phyloP scores from a whole-genome alignment of 2,113 vertebrate genomes.

The Psittacula cyanocephala region DNA sequence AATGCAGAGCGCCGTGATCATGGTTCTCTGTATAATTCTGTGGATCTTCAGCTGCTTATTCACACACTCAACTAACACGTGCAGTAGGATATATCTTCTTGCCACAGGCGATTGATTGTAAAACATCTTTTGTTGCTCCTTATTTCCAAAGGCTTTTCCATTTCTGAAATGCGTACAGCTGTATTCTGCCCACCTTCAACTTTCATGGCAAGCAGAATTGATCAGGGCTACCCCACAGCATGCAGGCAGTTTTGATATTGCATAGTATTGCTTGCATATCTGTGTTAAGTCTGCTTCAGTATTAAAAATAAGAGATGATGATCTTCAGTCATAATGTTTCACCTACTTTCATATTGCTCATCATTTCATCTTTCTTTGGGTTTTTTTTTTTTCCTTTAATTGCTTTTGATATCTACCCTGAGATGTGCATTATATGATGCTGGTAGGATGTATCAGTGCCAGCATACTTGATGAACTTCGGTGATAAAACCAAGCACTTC shows the following conservation, averaged over 20 bases:
- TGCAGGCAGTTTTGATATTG: background rate
- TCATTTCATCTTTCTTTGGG: background rate
- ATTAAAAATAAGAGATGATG: background rate
- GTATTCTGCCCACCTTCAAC: background rate
- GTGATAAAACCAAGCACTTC: background rate
- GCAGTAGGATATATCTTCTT: background rate
- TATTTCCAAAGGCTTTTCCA: background rate
- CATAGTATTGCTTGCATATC: background rate
- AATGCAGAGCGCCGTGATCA: background rate
- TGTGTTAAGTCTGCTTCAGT: background rate
- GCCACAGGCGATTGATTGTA: rapidly evolving
- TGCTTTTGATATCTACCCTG: background rate
- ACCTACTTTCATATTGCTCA: background rate
- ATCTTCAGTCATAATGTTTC: background rate
- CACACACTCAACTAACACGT: background rate
- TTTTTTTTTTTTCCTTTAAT: background rate
- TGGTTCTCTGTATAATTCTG: background rate
- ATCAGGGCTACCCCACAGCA: background rate
- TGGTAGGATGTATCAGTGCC: background rate
- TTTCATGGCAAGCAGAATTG: background rate
- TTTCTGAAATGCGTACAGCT: background rate
- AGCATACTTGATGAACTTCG: background rate
- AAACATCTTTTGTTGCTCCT: background rate
- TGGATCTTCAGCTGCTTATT: background rate
- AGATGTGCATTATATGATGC: background rate